A percentile compares a stretch with the other conserved stretches of the same genome.
phyloP scores from a whole-genome alignment of 2,888 invertebrate species.

The Parasteatoda lunata region DNA sequence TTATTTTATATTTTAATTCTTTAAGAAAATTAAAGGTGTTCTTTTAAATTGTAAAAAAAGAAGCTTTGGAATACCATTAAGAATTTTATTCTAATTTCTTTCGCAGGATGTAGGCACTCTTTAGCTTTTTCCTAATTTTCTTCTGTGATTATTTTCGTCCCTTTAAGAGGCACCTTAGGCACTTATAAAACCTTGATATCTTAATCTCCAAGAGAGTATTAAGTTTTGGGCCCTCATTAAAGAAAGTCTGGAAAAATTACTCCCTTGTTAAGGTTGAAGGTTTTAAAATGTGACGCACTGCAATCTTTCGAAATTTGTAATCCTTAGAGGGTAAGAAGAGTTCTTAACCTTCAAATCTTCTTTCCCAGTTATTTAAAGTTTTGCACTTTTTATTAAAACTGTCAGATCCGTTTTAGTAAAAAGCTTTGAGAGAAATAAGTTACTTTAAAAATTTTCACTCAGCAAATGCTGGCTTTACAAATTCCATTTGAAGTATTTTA shows the following conservation, averaged over 20 bases:
- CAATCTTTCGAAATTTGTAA: slow-evolving; percentile 54
- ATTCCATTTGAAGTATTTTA: too few species aligned
- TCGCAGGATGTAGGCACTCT: not conserved
- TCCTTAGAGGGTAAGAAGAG: slow-evolving; percentile 41
- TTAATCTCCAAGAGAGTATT: slow-evolving; percentile 29
- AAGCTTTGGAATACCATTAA: not conserved
- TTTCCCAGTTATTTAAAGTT: slow-evolving; percentile 45
- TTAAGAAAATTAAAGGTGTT: too few species aligned
- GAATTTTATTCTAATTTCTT: not conserved
- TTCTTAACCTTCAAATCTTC: slow-evolving; percentile 43
- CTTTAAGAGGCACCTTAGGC: slow-evolving; percentile 14
- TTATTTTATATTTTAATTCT: too few species aligned
- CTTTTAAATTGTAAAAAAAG: too few species aligned
- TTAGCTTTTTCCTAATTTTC: not conserved
- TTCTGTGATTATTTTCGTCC: slow-evolving; percentile 39
- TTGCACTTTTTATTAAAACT: slow-evolving; percentile 39
- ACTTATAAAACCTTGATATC: slow-evolving; percentile 13
- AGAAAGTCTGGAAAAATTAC: slow-evolving; percentile 36
- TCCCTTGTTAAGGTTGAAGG: slow-evolving; percentile 40
- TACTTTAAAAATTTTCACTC: too few species aligned
- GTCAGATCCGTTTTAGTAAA: not conserved
- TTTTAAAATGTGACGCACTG: slow-evolving; percentile 40
- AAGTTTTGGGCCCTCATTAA: slow-evolving; percentile 36
- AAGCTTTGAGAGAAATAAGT: too few species aligned
- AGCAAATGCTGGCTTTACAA: too few species aligned